Evolutionary conservation across 2,797 vertebrate species (phyloP).

Genomic region (Acrossocheilus wenchowensis): DNA sequence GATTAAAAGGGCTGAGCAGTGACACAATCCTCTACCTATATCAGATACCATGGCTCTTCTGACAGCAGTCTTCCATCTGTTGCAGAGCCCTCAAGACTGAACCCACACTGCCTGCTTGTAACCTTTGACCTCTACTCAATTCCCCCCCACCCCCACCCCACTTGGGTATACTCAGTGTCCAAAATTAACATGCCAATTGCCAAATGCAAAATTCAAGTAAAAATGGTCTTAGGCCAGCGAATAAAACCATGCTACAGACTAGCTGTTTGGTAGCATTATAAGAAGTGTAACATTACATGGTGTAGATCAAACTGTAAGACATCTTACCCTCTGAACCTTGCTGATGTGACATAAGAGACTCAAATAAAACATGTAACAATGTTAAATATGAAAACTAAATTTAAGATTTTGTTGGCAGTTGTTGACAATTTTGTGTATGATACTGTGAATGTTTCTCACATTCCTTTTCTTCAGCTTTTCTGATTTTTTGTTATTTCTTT

Average conservation of each 20-base stretch:
- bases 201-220: background rate
- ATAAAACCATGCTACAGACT: background rate
- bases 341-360: background rate
- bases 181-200: background rate
- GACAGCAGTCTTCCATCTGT: constrained; percentile 57
- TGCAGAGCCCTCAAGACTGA: constrained; percentile 21
- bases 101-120: constrained; percentile 8
- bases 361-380: background rate
- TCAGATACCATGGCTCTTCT: constrained; percentile 42
- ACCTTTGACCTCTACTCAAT: constrained; percentile 36
- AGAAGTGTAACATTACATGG: background rate
- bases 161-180: background rate
- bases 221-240: background rate
- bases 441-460: background rate
- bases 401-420: constrained; percentile 1
- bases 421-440: background rate
- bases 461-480: background rate
- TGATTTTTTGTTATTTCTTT: background rate
- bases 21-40: constrained; percentile 30
- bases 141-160: background rate
- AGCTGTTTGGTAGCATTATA: background rate
- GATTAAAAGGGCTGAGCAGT: constrained; percentile 44
- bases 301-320: background rate
- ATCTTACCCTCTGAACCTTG: background rate
- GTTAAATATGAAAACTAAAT: background rate